Evolutionary conservation across 1,140 invertebrate genomes (phyloP).

Genomic region (Thalassaphorura encarpata): DNA sequence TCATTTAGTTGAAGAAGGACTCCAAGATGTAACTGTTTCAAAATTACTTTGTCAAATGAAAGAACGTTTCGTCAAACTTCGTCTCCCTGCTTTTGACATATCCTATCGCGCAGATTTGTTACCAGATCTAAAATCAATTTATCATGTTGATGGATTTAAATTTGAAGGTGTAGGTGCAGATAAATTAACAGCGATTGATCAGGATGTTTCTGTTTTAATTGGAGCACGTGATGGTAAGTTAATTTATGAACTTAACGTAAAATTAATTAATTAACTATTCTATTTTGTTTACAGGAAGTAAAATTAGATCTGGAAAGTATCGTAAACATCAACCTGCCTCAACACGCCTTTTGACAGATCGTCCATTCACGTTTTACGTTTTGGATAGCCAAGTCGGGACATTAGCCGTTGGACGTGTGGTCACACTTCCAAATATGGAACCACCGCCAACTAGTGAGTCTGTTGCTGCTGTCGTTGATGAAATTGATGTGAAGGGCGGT

Average conservation of each 20-base stretch:
- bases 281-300: too few relatives aligned
- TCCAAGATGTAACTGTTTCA: slow-evolving; percentile 10
- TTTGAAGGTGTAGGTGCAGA: not conserved
- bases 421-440: not conserved
- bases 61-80: slow-evolving; percentile 10
- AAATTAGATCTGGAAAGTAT: not conserved
- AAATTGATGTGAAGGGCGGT: too few relatives aligned
- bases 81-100: slow-evolving; percentile 18
- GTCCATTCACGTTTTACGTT: slow-evolving; percentile 28
- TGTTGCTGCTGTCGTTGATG: too few relatives aligned
- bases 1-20: slow-evolving; percentile 26
- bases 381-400: slow-evolving; percentile 16
- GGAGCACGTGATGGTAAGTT: not conserved
- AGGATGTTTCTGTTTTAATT: not conserved
- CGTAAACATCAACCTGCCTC: not conserved
- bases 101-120: not conserved
- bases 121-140: not conserved
- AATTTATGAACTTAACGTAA: too few relatives aligned
- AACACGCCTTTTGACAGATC: slow-evolving; percentile 18
- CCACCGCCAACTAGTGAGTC: too few relatives aligned
- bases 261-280: too few relatives aligned
- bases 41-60: slow-evolving; percentile 28
- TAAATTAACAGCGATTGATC: not conserved
- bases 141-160: not conserved
- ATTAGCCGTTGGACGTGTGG: slow-evolving; percentile 19